Conservation (phyloP, 2,113 vertebrate species). For the Pituophis catenifer region DNA sequence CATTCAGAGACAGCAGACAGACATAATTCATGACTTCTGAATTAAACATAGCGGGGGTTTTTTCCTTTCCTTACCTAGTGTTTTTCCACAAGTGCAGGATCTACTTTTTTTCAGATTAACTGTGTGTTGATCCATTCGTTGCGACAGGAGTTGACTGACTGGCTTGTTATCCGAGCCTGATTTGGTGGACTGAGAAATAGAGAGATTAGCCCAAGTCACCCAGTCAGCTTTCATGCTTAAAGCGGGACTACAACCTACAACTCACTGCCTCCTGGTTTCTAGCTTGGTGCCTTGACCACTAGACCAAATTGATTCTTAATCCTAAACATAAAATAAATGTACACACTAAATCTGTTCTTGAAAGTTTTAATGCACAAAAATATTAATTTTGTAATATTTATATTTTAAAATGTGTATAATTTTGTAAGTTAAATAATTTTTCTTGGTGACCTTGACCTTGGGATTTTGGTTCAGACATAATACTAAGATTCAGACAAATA, state of each 20-base stretch:
- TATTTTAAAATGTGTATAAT: background rate
- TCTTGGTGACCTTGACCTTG: background rate
- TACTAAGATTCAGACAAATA: background rate
- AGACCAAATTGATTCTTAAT: background rate
- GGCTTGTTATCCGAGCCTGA: background rate
- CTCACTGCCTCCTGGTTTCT: background rate
- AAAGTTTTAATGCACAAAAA: background rate
- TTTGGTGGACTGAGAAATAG: background rate
- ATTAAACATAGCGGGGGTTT: background rate
- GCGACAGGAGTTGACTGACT: background rate
- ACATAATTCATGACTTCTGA: background rate
- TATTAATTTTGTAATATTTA: background rate
- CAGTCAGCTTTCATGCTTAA: background rate
- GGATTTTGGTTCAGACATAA: background rate
- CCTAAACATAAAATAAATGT: slow-evolving; percentile 1
- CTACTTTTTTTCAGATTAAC: background rate
- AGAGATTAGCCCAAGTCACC: background rate
- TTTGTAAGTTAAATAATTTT: background rate
- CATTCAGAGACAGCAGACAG: slow-evolving; percentile 2
- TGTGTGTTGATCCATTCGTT: background rate
- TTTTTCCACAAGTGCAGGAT: background rate
- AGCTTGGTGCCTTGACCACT: background rate
- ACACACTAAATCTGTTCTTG: background rate
- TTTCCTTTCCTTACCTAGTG: background rate
- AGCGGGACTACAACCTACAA: background rate